Conservation (phyloP, 2,888 invertebrate species). For the Brachyptera putata region DNA sequence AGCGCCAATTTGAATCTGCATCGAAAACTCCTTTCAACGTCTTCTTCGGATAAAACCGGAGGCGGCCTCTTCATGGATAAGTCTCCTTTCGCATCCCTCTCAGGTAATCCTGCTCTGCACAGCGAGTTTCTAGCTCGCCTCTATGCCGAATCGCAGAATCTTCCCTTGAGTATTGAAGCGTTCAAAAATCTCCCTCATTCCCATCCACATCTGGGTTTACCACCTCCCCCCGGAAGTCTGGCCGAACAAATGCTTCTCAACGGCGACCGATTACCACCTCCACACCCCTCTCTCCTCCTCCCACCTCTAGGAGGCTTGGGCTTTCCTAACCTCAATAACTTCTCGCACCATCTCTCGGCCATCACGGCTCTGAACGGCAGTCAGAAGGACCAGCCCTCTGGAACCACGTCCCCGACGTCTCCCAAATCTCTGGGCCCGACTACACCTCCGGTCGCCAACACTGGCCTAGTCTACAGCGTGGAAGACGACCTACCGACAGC, state of each 20-base stretch:
- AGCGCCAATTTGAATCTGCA: constrained; percentile 89
- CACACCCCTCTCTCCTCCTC: constrained; percentile 39
- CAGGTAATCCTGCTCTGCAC: constrained; percentile 59
- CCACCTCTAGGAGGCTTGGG: constrained; percentile 55
- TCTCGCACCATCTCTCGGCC: constrained; percentile 40
- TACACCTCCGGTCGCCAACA: constrained; percentile 27
- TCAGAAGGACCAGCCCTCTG: constrained; percentile 22
- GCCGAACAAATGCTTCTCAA: constrained; percentile 50
- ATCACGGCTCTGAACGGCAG: constrained; percentile 19
- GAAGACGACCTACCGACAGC: constrained; percentile 64
- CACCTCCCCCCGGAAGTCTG: constrained; percentile 46
- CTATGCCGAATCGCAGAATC: constrained; percentile 61
- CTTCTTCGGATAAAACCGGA: constrained; percentile 51
- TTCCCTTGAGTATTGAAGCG: constrained; percentile 57
- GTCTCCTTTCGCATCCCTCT: constrained; percentile 53
- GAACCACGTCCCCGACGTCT: constrained; percentile 21
- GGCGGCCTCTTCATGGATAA: constrained; percentile 47
- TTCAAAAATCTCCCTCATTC: constrained; percentile 53
- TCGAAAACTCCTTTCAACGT: constrained; percentile 77
- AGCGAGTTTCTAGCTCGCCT: constrained; percentile 74
- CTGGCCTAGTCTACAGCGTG: constrained; percentile 53
- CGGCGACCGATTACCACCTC: constrained; percentile 50
- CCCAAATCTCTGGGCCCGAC: constrained; percentile 3
- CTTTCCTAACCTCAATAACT: constrained; percentile 51
- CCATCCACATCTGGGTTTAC: constrained; percentile 37